phyloP scores from a whole-genome alignment of 2,113 vertebrate species.

The Mus pahari region DNA sequence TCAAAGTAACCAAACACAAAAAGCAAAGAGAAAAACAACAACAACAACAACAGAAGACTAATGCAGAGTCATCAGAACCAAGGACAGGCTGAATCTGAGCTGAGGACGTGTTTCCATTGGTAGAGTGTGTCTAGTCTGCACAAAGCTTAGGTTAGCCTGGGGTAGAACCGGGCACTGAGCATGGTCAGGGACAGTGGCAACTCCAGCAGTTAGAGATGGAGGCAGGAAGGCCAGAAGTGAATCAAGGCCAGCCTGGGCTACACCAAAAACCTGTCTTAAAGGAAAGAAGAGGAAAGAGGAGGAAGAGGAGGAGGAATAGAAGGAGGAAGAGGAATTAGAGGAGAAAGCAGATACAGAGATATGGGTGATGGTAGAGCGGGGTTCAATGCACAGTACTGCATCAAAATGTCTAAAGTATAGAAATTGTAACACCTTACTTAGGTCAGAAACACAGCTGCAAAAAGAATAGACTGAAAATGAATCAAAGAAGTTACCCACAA shows the following conservation, averaged over 20 bases:
- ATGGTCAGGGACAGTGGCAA: no score
- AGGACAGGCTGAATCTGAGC: not conserved
- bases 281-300: not conserved
- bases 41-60: not conserved
- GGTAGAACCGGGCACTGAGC: not conserved
- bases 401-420: not conserved
- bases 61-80: not conserved
- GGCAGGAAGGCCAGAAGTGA: not conserved
- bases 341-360: not conserved
- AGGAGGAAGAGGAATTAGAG: not conserved
- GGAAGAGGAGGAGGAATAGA: not conserved
- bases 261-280: not conserved
- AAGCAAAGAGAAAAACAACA: not conserved
- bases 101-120: not conserved
- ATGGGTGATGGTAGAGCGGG: not conserved
- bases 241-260: not conserved
- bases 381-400: not conserved
- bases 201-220: not conserved
- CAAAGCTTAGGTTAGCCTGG: not conserved
- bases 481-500: not conserved
- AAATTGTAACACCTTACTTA: not conserved
- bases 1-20: not conserved
- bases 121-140: not conserved
- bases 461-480: not conserved
- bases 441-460: not conserved